Percentiles rank a stretch among this genome's conserved stretches.
phyloP scores from a whole-genome alignment of 2,113 vertebrate species.

The Tupaia tana region DNA sequence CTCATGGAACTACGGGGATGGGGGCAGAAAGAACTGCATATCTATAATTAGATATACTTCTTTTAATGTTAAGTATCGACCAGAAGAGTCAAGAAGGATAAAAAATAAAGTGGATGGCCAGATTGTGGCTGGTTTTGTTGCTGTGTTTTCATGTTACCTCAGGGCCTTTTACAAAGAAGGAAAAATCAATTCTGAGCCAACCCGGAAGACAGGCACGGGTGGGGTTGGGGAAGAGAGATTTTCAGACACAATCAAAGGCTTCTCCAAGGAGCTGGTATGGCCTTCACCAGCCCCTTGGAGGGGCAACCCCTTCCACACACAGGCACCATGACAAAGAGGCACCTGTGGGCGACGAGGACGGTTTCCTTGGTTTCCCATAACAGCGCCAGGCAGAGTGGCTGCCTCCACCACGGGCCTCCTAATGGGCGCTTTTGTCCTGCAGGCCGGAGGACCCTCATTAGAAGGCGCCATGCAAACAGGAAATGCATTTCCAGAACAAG shows the following conservation, averaged over 20 bases:
- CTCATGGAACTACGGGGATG: background rate
- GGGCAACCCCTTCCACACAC: background rate
- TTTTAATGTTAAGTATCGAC: background rate
- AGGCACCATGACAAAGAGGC: constrained; percentile 12
- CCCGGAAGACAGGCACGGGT: background rate
- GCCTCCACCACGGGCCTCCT: background rate
- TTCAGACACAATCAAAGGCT: background rate
- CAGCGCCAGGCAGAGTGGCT: accelerated
- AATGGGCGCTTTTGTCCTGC: background rate
- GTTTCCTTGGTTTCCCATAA: background rate
- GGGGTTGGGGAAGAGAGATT: background rate
- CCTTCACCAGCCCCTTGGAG: background rate
- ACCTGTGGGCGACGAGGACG: background rate
- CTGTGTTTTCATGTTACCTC: background rate
- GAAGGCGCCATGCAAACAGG: background rate
- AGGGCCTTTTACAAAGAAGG: background rate
- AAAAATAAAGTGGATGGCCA: background rate
- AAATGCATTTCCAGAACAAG: constrained; percentile 11
- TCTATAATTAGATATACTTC: background rate
- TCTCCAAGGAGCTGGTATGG: background rate
- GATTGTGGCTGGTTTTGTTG: background rate
- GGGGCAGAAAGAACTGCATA: background rate
- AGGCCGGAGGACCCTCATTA: background rate
- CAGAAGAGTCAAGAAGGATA: background rate
- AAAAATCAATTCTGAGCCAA: constrained; percentile 32